Evolutionary conservation across 2,888 invertebrate genomes (phyloP).

Genomic region (Subacronicta megacephala): DNA sequence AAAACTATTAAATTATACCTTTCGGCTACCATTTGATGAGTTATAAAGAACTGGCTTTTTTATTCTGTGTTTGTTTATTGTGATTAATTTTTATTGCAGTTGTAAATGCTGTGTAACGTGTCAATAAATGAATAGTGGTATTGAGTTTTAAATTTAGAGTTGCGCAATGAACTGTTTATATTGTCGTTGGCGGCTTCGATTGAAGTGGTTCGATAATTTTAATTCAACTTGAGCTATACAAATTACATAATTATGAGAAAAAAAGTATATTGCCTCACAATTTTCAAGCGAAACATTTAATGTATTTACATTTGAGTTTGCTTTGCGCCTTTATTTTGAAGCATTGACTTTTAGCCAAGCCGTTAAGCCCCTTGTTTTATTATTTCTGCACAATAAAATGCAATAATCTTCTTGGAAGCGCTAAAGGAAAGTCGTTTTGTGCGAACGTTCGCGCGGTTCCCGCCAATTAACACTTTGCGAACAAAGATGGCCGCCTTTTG

Average conservation of each 20-base stretch:
- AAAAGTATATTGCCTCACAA: constrained; percentile 8
- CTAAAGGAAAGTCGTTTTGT: constrained; percentile 66
- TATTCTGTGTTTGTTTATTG: constrained; percentile 85
- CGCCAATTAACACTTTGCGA: constrained; percentile 84
- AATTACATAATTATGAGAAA: constrained; percentile 33
- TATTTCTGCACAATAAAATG: constrained; percentile 63
- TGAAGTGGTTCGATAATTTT: constrained; percentile 33
- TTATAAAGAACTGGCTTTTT: constrained; percentile 75
- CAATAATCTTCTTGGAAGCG: constrained; percentile 68
- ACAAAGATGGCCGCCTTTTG: constrained; percentile 79
- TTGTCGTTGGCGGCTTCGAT: constrained; percentile 50
- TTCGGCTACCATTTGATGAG: constrained; percentile 85
- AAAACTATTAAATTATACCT: constrained; percentile 86
- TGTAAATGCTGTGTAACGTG: constrained; percentile 71
- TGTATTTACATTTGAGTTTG: constrained; percentile 45
- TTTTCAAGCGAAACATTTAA: constrained; percentile 40
- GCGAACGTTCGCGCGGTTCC: constrained; percentile 71
- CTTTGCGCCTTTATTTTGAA: constrained; percentile 37
- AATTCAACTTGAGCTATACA: constrained; percentile 21
- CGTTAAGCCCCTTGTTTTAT: constrained; percentile 60
- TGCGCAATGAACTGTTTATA: constrained; percentile 51
- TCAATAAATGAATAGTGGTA: constrained; percentile 65
- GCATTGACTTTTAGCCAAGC: constrained; percentile 51
- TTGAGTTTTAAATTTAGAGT: constrained; percentile 52
- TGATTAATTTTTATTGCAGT: constrained; percentile 80